Base-by-base conservation (phyloP, 1,140 invertebrate genomes). In the Dreissena rostriformis region DNA sequence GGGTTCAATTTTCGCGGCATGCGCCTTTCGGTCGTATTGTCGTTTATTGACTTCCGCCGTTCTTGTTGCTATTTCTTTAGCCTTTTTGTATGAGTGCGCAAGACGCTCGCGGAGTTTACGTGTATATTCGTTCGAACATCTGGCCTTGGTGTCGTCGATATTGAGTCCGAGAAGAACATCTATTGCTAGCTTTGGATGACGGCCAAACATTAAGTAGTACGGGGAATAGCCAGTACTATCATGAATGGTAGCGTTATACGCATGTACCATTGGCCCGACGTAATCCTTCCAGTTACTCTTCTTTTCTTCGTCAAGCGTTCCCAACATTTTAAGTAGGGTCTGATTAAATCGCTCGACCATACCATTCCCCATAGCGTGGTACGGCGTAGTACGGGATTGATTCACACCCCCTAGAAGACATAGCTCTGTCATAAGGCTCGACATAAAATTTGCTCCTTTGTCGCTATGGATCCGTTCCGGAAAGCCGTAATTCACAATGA, bases 221-320 rank as follows among this genome's bases (percentile, higher is more conserved):
- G 61, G 74, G 5, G 55, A 39, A 66, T 49, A 77, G 10, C 74
- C 74, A 0, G 57, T 77, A 19, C 57, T 77, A n/a, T 65, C 17
- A 12, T 66, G 74, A 39, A 65, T 77, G 74, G 74, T 77, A 39
- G 49, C 55, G 29, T 77, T 29, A 57, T 77, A 65, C 8, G 74
- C 74, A 77, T 77, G 17, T 7, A 77, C 61, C 28, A 77, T n/a
- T 19, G 57, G 61, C 14, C 57, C 74, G 5, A 65, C 55, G 29
- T 71, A 19, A 11, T 19, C 26, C 29, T 71, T 71, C 68, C 68
- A 71, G 68, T 71, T 39, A 71, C 10, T 10, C 29, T 39, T 71
- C 24, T 28, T 1, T 8, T 28, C 29, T 24, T 71, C 68, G 7
- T 71, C 68, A 10, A 71, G 22, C 10, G 68, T 71, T 39, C 68